A percentile compares a stretch with the other conserved stretches of the same genome.
Evolutionary conservation across 2,797 vertebrate genomes (phyloP).

Genomic region (Phrynocephalus vlangalii): DNA sequence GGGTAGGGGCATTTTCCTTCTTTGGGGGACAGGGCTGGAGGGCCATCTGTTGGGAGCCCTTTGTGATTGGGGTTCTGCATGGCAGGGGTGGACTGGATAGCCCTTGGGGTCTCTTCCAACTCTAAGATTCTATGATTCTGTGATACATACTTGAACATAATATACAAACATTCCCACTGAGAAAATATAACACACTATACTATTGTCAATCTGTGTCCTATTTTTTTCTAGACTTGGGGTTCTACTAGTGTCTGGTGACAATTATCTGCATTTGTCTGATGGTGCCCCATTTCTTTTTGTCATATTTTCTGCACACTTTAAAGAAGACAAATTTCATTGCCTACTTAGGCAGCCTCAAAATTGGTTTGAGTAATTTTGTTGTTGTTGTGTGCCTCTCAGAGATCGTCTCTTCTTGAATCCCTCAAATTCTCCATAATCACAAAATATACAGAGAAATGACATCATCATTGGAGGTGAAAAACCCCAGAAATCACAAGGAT

Average conservation of each 20-base stretch:
- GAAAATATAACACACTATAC: background rate
- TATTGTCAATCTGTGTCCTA: background rate
- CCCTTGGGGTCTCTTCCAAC: too few species aligned
- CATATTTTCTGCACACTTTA: background rate
- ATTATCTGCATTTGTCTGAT: background rate
- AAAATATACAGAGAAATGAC: slow-evolving; percentile 21
- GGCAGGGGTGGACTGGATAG: too few species aligned
- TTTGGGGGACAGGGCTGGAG: too few species aligned
- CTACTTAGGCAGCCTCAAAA: background rate
- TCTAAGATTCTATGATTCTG: background rate
- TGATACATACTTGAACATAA: background rate
- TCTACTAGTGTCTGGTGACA: background rate
- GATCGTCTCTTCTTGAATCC: background rate
- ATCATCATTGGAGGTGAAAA: background rate
- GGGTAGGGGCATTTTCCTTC: too few species aligned
- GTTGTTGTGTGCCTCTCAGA: background rate
- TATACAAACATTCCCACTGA: background rate
- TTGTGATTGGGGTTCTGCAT: too few species aligned
- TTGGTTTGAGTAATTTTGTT: background rate
- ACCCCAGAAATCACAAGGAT: slow-evolving; percentile 33
- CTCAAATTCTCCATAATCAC: background rate
- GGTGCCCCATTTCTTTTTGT: background rate
- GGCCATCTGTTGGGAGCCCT: too few species aligned
- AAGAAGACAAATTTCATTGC: background rate
- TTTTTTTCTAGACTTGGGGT: background rate